These are phyloP conservation scores for Bombus impatiens DNA, from an alignment of 1,140 invertebrate species.

Conservation along the genomic window DNA sequence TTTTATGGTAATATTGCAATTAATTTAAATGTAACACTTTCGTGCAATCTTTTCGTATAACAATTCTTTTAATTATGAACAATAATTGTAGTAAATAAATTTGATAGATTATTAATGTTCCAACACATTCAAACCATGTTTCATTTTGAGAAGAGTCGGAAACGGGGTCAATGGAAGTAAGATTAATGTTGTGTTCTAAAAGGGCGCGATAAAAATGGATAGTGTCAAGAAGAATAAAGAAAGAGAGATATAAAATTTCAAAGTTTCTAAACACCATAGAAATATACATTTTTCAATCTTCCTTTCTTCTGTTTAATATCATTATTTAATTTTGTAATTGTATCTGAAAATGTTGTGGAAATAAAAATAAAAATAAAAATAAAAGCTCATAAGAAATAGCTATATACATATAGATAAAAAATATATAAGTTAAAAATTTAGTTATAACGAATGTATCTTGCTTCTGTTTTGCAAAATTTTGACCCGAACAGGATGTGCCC, in stretches of 20 bases:
- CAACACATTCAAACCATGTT: not conserved
- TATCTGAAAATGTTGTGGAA: too few relatives aligned
- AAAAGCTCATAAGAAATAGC: not conserved
- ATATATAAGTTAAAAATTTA: not conserved
- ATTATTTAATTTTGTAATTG: not conserved
- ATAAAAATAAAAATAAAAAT: not conserved
- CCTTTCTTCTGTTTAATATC: not conserved
- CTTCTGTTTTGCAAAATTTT: not conserved
- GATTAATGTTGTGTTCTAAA: not conserved
- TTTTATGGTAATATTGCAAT: not conserved
- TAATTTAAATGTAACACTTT: too few relatives aligned
- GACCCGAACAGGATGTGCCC: not conserved
- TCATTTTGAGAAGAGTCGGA: not conserved
- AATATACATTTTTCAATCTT: not conserved
- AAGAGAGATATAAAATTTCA: not conserved
- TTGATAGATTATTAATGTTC: not conserved
- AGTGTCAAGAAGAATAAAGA: not conserved
- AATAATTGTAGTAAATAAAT: too few relatives aligned
- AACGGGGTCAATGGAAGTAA: slow-evolving; percentile 11
- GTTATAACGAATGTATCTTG: not conserved
- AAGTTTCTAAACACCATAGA: too few relatives aligned
- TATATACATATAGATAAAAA: not conserved
- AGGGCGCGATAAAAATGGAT: not conserved
- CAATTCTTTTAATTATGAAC: not conserved
- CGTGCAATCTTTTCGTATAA: not conserved